A percentile compares a stretch with the other conserved stretches of the same genome.
These are phyloP conservation scores for Autographa gamma DNA, from an alignment of 2,888 invertebrate species.

Conservation along the genomic window DNA sequence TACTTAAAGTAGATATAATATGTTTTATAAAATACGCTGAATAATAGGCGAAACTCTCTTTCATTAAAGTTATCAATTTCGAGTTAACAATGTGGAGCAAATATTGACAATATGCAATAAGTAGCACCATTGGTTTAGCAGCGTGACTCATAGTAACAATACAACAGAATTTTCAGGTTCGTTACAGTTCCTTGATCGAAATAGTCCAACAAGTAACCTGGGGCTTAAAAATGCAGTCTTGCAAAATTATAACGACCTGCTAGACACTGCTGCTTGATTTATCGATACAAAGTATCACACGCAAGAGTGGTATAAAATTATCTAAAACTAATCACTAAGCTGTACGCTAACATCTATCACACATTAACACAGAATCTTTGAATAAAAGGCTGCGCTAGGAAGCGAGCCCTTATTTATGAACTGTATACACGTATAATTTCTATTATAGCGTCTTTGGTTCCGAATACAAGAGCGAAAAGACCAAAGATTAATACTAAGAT, in stretches of 20 bases:
- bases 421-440: slow-evolving; percentile 68
- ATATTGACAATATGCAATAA: slow-evolving; percentile 41
- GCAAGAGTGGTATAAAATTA: slow-evolving; percentile 53
- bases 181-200: slow-evolving; percentile 32
- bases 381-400: slow-evolving; percentile 35
- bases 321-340: slow-evolving; percentile 50
- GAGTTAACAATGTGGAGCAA: slow-evolving; percentile 38
- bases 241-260: slow-evolving; percentile 22
- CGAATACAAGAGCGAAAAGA: slow-evolving; percentile 94
- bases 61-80: slow-evolving; percentile 31
- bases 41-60: slow-evolving; percentile 29
- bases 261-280: slow-evolving; percentile 30
- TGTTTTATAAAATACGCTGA: slow-evolving; percentile 40
- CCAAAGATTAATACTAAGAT: slow-evolving; percentile 93
- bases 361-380: slow-evolving; percentile 57
- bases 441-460: slow-evolving; percentile 85
- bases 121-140: slow-evolving; percentile 60
- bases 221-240: slow-evolving; percentile 9
- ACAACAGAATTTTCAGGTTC: slow-evolving; percentile 41
- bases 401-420: slow-evolving; percentile 30
- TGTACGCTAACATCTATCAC: slow-evolving; percentile 56
- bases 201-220: slow-evolving; percentile 25
- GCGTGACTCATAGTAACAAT: slow-evolving; percentile 43
- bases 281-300: slow-evolving; percentile 41
- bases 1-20: slow-evolving; percentile 25